Conservation (phyloP, 2,113 vertebrate species). For the Cyprinus carpio region DNA sequence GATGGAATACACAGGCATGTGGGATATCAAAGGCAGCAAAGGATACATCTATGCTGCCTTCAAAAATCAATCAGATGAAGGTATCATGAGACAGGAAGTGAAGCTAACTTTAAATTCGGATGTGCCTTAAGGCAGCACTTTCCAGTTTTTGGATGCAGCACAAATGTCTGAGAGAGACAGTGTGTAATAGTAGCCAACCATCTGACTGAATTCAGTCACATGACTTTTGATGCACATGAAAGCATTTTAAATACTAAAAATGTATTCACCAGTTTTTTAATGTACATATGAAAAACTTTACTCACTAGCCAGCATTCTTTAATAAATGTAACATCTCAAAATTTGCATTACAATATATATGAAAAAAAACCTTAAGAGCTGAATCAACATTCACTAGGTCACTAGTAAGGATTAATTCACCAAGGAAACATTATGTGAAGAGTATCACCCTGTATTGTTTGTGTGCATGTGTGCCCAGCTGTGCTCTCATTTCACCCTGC, state of each 20-base stretch:
- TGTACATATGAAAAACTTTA: neutral
- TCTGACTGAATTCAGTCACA: too few species aligned
- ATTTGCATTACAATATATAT: too few species aligned
- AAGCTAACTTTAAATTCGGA: too few species aligned
- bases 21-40: too few species aligned
- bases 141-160: too few species aligned
- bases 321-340: neutral
- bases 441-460: conserved; percentile 41
- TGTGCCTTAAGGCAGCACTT: too few species aligned
- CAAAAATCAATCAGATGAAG: too few species aligned
- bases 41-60: too few species aligned
- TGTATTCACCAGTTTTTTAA: neutral
- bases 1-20: too few species aligned
- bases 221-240: too few species aligned
- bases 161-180: neutral
- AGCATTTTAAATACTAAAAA: neutral
- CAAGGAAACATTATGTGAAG: conserved; percentile 37
- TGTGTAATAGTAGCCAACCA: neutral
- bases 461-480: conserved; percentile 72
- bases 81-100: too few species aligned
- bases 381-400: neutral
- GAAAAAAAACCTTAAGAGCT: neutral
- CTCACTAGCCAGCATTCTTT: neutral
- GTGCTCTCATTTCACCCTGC: conserved; percentile 65
- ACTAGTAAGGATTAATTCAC: conserved; percentile 31